Evolutionary conservation across 2,113 vertebrate genomes (phyloP).

Genomic region (Cygnus atratus): DNA sequence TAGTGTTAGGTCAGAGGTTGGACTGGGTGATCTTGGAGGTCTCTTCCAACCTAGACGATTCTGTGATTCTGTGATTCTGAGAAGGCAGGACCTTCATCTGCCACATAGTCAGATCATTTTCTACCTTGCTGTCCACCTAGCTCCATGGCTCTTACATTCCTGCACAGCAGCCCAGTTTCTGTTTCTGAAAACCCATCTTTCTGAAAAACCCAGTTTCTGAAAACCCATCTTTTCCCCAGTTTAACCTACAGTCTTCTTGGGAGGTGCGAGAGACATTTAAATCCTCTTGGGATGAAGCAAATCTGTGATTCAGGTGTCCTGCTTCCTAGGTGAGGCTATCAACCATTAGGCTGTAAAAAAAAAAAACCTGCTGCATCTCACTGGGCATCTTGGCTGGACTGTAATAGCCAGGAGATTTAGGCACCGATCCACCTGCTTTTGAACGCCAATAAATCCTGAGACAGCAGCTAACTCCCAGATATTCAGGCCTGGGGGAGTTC

Average conservation of each 20-base stretch:
- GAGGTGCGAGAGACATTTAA: background rate
- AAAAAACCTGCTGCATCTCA: background rate
- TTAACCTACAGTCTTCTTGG: background rate
- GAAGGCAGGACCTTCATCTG: background rate
- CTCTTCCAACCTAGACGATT: no score
- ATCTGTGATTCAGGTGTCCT: background rate
- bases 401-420: background rate
- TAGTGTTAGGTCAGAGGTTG: no score
- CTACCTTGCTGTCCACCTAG: background rate
- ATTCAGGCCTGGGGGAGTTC: background rate
- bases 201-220: no score
- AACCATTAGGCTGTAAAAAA: background rate
- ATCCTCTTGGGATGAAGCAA: background rate
- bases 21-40: no score
- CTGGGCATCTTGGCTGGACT: background rate
- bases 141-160: background rate
- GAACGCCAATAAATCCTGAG: background rate
- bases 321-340: background rate
- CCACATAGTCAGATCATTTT: background rate
- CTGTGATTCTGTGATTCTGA: background rate
- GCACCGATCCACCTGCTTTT: background rate
- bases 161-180: background rate
- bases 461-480: background rate
- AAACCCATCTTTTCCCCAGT: background rate
- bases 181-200: background rate